Evolutionary conservation across 2,888 invertebrate species (phyloP), one percentile per base, ranked within the genome.

Genomic region (Lasioglossum pauxillum): DNA sequence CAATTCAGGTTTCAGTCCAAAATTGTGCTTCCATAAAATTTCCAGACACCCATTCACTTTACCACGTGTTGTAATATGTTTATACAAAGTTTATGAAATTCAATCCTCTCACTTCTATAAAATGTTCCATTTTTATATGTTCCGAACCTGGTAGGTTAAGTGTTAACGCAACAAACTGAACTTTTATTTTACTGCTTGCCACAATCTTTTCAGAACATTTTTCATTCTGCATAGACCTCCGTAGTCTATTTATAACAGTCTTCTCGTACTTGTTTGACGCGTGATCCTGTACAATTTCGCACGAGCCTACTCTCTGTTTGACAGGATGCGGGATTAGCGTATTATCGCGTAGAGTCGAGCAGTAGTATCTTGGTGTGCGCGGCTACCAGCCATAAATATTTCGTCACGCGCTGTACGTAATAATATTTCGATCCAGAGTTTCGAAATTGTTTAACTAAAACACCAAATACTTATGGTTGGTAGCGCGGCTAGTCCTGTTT

Each of bases 271-370:
- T 64, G 27, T 64, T 64, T 44, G 16, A 78, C 75, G 35, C 64
- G 74, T 78, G 81, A 85, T 84, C 84, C 84, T 82, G 75, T 78
- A 80, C 85, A 86, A 89, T 85, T 72, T 80, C 83, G 83, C 83
- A 83, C 83, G 82, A 82, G 82, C 73, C 84, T 84, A 19, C 80
- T 84, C 75, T 88, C 71, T 80, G 82, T 89, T 83, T 87, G 71
- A 82, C 84, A 84, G 86, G 85, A 89, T 85, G 88, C 89, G 83
- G 84, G 69, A 69, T 69, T 88, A 84, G 87, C 83, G 83, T 83
- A 85, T 89, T 82, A 85, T 89, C 79, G 84, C 74, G 82, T 85
- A 88, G 78, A 84, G 53, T 69, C 78, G 82, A 82, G 81, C 86
- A 90, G 84, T 79, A 77, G 76, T 80, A 71, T 14, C 84, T 84